These are phyloP conservation scores for Anser cygnoides DNA, from an alignment of 2,113 vertebrate species.

Conservation along the genomic window DNA sequence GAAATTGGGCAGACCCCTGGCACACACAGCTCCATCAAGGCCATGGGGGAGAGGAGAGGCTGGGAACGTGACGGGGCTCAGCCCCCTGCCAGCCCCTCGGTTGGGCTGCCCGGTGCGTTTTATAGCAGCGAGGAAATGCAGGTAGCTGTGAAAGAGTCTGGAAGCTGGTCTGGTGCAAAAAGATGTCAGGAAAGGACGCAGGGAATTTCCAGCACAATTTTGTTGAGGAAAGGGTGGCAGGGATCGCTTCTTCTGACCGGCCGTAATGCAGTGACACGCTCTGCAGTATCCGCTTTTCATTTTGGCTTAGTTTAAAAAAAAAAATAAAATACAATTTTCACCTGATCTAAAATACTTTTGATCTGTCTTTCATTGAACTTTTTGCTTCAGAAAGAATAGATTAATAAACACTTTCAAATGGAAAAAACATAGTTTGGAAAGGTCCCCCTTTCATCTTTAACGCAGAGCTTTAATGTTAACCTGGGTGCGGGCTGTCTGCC, in stretches of 20 bases:
- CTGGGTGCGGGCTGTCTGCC: background rate
- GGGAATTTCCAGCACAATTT: background rate
- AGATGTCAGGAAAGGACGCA: background rate
- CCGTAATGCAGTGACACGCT: background rate
- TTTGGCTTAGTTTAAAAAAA: background rate
- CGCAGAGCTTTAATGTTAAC: background rate
- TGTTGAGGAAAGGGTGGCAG: background rate
- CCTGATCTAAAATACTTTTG: constrained; percentile 68
- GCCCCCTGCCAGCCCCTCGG: background rate
- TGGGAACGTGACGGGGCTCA: accelerated
- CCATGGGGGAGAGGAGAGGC: background rate
- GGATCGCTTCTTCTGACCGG: background rate
- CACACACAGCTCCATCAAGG: accelerated
- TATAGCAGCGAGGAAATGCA: background rate
- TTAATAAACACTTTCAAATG: constrained; percentile 54
- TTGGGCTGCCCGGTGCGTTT: background rate
- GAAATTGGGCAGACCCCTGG: accelerated
- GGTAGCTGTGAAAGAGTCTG: background rate
- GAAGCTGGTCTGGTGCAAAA: background rate
- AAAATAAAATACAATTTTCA: background rate
- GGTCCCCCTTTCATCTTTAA: constrained; percentile 31
- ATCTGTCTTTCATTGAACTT: constrained; percentile 60
- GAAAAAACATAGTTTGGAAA: constrained; percentile 34
- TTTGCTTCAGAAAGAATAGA: constrained; percentile 68
- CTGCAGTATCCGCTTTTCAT: background rate